Base-by-base conservation (phyloP, 2,797 vertebrate species). In the Pantherophis alleghaniensis region DNA sequence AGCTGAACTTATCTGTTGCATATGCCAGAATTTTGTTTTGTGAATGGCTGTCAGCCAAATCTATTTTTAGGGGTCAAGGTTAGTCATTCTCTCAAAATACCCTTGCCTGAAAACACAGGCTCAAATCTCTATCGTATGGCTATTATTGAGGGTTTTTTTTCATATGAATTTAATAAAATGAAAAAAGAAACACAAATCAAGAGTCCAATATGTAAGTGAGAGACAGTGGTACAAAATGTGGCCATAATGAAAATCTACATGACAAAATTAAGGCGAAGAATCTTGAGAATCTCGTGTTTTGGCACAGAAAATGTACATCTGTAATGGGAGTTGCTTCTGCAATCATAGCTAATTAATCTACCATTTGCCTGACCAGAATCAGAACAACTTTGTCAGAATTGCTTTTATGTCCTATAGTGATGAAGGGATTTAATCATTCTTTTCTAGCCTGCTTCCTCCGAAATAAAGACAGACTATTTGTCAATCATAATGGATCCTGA, bases 401-500 rank as follows among this genome's bases (percentile, higher is more conserved):
- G 9, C 89, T 94, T 42, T 42, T 42, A 42, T 42, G 42, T 42
- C 42, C 42, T 42, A 42, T 42, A 42, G 42, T 42, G 42, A 42
- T 42, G 42, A 42, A 42, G 42, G 42, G 42, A 42, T 42, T 32
- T 96, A 83, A 94, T 16, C 53, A 22, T 51, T 94, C 42, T 92
- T 96, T 93, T 94, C 93, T 94, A 99, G 99, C 97, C 98, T 90
- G 98, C 92, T 92, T 97, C 96, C 57, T 95, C 96, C 0, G 97
- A 97, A 95, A 93, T 96, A 92, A 99, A 99, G 96, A 97, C 98
- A 3, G 98, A 98, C 95, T 99, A 99, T 96, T 97, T 99, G 93
- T 99, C 99, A 2, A 99, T 99, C 96, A 98, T 99, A 93, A 97
- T 99, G 98, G 98, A 99, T 96, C 97, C 98, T 0, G 99, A 98